Conservation (phyloP, 92 coral and sea anemone genomes). For the Palythoa heliodiscus region DNA sequence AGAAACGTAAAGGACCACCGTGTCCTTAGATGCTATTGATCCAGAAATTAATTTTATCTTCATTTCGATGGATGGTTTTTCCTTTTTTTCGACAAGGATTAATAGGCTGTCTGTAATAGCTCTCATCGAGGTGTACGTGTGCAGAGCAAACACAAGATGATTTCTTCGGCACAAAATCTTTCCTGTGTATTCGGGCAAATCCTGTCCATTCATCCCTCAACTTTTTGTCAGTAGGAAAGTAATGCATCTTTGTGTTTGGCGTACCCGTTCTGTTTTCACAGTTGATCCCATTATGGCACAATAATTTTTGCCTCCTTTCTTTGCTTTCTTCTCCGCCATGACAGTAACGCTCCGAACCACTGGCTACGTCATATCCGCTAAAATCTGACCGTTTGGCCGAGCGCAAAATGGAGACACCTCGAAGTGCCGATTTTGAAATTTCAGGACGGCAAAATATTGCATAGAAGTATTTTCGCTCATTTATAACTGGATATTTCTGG, state of each 20-base stretch:
- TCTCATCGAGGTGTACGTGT: not conserved
- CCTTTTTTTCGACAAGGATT: not conserved
- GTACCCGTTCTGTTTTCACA: not conserved
- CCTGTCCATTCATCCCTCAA: not conserved
- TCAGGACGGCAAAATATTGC: no score
- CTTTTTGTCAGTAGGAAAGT: not conserved
- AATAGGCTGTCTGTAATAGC: not conserved
- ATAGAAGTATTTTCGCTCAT: no score
- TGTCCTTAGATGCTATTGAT: not conserved
- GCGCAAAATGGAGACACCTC: no score
- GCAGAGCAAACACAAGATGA: not conserved
- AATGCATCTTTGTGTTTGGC: not conserved
- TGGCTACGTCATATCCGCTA: no score
- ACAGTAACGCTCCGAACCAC: no score
- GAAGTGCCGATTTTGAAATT: no score
- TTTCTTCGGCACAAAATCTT: not conserved
- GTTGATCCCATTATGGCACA: not conserved
- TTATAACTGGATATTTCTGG: no score
- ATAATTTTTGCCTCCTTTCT: no score
- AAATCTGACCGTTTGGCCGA: no score
- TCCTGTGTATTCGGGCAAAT: not conserved
- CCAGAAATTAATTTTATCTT: not conserved
- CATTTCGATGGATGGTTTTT: not conserved
- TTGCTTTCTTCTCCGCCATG: no score
- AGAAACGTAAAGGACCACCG: no score